Evolutionary conservation across 2,888 invertebrate species (phyloP), one percentile per base, ranked within the genome.

Genomic region (Drosophila emarginata): DNA sequence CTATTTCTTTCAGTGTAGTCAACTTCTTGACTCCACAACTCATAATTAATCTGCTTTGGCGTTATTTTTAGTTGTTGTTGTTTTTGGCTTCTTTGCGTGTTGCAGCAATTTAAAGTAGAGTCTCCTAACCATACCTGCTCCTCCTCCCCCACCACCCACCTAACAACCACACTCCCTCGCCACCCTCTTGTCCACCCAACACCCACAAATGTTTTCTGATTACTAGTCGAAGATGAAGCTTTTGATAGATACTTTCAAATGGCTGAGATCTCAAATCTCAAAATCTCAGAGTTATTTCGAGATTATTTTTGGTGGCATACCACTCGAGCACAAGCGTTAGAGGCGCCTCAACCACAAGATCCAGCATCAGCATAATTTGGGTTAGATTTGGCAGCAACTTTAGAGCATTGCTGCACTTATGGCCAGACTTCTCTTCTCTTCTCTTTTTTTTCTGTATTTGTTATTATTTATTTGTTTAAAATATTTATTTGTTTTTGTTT

Each of bases 11-110:
- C 32, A 45, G 45, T 45, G 45, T 45, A 45, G 18, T 4, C 18
- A 18, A 45, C 14, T 45, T n/a, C 45, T 45, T 45, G 45, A 12
- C 11, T 45, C 18, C 1, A 45, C 45, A 45, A 21, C 21, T 67
- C 82, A 84, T 87, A 84, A 84, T 84, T 84, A 84, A 84, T 84
- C 83, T 84, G 85, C 83, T 79, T 83, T 68, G 78, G 79, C 79
- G 76, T 72, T 84, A 71, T 71, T 65, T 71, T 65, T 61, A 52
- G 57, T 45, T 52, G 40, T 58, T 45, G 28, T 39, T 15, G 18
- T 61, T 23, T 39, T 37, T 52, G 18, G 37, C 40, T 60, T 21
- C 26, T 58, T n/a, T 84, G 87, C 87, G 82, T 83, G 87, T 81
- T 83, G 83, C 84, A 67, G 87, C 84, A 81, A 82, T 82, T 87